phyloP scores from a whole-genome alignment of 1,140 invertebrate genomes.

The Platyura marginata region DNA sequence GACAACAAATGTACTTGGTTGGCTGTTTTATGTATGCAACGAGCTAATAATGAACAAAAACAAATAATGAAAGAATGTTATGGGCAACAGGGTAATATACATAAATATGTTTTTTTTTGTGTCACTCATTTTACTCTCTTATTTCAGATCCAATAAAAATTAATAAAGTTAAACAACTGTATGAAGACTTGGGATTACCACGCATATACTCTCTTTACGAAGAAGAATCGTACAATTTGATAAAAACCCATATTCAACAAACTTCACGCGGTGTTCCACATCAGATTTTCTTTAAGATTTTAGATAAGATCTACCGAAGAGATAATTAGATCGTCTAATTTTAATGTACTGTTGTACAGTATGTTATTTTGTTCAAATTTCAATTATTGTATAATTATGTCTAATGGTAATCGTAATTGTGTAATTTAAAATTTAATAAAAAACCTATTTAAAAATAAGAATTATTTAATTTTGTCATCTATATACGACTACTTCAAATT shows the following conservation, averaged over 20 bases:
- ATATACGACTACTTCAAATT: no score
- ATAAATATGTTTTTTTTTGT: neutral
- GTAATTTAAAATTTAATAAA: no score
- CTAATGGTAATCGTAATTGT: no score
- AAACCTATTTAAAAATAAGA: no score
- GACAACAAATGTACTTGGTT: slow-evolving; percentile 96
- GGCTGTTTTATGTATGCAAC: slow-evolving; percentile 70
- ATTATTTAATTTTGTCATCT: no score
- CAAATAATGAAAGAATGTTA: slow-evolving; percentile 67
- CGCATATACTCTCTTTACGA: slow-evolving; percentile 68
- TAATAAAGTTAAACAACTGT: slow-evolving; percentile 55
- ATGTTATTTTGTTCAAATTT: no score
- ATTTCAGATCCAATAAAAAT: slow-evolving; percentile 41
- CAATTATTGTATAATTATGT: no score
- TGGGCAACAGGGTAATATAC: slow-evolving; percentile 30
- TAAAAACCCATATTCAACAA: slow-evolving; percentile 69
- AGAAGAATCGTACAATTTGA: slow-evolving; percentile 65
- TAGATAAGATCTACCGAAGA: slow-evolving; percentile 61
- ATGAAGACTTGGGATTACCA: slow-evolving; percentile 57
- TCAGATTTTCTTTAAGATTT: slow-evolving; percentile 61
- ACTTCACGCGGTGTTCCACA: slow-evolving; percentile 66
- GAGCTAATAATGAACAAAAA: slow-evolving; percentile 50
- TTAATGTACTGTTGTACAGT: no score
- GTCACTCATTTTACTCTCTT: neutral
- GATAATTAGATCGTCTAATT: slow-evolving; percentile 32